Evolutionary conservation across 2,888 invertebrate genomes (phyloP), one percentile per base, ranked within the genome.

Genomic region (Scelioninae gen. 2): DNA sequence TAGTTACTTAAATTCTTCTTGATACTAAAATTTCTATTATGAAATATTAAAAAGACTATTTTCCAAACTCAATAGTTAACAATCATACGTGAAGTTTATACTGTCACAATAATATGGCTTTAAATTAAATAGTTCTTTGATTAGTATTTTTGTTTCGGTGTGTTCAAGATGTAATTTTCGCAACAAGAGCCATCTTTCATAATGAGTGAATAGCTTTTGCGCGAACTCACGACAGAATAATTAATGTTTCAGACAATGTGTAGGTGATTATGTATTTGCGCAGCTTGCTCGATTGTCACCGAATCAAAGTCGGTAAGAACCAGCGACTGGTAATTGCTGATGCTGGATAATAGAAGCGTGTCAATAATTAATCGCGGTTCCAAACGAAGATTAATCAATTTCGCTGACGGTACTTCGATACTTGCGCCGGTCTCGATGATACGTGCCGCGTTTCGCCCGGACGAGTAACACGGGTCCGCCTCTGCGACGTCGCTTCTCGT

Each of bases 281-380:
- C 25, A 60, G 37, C 45, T 58, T 46, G 55, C 37, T 58, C 61
- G 70, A 70, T 61, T 74, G 70, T 74, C 70, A 60, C 28, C 46
- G 50, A 25, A 28, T 53, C 46, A 9, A 31, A 9, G 3, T 2
- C 1, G 7, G 18, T 18, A 11, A 13, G 57, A 37, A 18, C 18
- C 28, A 19, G 53, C 60, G 53, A 53, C 41, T 46, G 57, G 72
- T 75, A 75, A 75, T 75, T 80, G 80, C 81, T 77, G 81, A 81
- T 80, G 78, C 76, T 70, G 76, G 80, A 80, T 80, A 82, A 80
- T 77, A 80, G 79, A 81, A 82, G 81, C 81, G 84, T 81, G 82
- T 82, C 82, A 81, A 83, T 83, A 84, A 84, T 84, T 84, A 83
- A 85, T 84, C 80, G 80, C 76, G 57, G 52, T 61, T 74, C n/a